Conservation (phyloP, 2,888 invertebrate species). For the Yponomeuta plumbellus region DNA sequence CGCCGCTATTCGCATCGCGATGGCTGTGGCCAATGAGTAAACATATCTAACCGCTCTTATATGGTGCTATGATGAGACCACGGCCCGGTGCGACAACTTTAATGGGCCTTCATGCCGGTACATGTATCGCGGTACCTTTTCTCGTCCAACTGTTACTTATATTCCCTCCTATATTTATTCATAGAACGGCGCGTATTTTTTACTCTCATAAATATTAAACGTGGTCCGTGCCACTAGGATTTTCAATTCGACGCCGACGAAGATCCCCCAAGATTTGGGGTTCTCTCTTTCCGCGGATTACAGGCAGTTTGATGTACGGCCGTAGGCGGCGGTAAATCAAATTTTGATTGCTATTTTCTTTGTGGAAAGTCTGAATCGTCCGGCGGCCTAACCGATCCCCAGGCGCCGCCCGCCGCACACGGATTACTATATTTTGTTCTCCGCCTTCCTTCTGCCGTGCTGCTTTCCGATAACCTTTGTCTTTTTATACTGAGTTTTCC, state of each 20-base stretch:
- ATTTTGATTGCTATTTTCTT: slow-evolving; percentile 76
- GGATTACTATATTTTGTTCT: slow-evolving; percentile 53
- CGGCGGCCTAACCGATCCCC: slow-evolving; percentile 70
- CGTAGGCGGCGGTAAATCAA: slow-evolving; percentile 75
- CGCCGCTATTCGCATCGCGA: too few species aligned
- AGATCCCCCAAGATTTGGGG: slow-evolving; percentile 69
- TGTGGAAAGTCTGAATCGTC: slow-evolving; percentile 68
- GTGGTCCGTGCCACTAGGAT: slow-evolving; percentile 53
- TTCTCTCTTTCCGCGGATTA: slow-evolving; percentile 66
- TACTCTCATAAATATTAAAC: slow-evolving; percentile 70
- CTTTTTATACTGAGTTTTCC: too few species aligned
- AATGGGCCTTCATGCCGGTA: neutral
- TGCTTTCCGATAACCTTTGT: neutral
- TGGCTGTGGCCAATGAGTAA: too few species aligned
- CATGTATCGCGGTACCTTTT: neutral
- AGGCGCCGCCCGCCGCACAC: slow-evolving; percentile 53
- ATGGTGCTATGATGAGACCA: too few species aligned
- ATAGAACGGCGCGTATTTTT: slow-evolving; percentile 56
- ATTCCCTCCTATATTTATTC: slow-evolving; percentile 50
- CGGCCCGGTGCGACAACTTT: neutral
- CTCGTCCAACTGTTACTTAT: neutral
- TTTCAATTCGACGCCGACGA: slow-evolving; percentile 63
- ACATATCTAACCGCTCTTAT: too few species aligned
- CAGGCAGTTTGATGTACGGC: slow-evolving; percentile 57
- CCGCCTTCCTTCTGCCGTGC: slow-evolving; percentile 29